These are phyloP conservation scores for Venturia canescens DNA, from an alignment of 1,140 invertebrate species.

Conservation along the genomic window DNA sequence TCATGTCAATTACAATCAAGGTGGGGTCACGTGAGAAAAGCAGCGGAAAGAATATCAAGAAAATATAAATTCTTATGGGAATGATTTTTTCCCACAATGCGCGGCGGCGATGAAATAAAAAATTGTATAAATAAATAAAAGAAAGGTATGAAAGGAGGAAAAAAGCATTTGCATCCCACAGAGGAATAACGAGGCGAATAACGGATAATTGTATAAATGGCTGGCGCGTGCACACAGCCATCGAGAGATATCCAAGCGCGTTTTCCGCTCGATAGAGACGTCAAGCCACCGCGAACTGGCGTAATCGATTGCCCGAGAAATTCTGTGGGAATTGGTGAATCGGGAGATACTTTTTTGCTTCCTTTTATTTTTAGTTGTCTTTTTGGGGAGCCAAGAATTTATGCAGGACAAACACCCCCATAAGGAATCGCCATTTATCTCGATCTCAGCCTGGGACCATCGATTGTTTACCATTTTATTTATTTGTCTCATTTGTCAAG, in stretches of 20 bases:
- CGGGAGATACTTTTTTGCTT: not conserved
- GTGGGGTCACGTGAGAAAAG: not conserved
- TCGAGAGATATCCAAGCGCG: not conserved
- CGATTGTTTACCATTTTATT: slow-evolving; percentile 68
- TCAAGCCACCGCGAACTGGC: not conserved
- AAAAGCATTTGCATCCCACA: not conserved
- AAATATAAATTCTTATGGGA: not conserved
- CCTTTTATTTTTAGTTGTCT: too few relatives aligned
- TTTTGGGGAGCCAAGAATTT: not conserved
- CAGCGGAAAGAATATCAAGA: not conserved
- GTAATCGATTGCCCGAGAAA: slow-evolving; percentile 19
- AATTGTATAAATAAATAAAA: not conserved
- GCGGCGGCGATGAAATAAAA: not conserved
- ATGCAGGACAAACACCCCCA: not conserved
- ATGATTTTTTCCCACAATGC: not conserved
- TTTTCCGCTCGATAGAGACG: slow-evolving; percentile 27
- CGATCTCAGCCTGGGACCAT: slow-evolving; percentile 14
- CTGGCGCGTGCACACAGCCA: not conserved
- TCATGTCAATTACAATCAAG: not conserved
- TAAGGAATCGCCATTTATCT: too few relatives aligned
- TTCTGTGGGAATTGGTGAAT: slow-evolving; percentile 23
- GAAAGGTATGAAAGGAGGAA: not conserved
- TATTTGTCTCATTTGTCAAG: slow-evolving; percentile 71
- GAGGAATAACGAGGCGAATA: slow-evolving; percentile 11
- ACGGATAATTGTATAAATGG: slow-evolving; percentile 22